Conservation (phyloP, 2,113 vertebrate genomes). For the Tupaia tana region DNA sequence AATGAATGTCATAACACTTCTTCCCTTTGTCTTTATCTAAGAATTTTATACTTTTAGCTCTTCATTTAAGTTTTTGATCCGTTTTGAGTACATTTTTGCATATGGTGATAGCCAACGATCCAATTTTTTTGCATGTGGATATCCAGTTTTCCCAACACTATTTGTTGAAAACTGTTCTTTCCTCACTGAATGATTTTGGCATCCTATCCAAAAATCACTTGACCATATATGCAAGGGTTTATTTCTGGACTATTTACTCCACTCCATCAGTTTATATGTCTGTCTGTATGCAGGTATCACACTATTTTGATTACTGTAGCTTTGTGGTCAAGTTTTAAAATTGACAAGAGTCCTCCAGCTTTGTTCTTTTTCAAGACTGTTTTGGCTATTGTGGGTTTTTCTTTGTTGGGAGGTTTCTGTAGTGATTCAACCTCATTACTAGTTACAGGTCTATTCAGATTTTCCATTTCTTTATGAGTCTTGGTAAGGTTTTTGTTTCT, state of each 20-base stretch:
- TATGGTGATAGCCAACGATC: background rate
- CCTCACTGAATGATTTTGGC: background rate
- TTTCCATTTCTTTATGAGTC: background rate
- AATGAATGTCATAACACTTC: background rate
- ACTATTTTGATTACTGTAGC: background rate
- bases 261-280: background rate
- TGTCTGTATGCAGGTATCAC: background rate
- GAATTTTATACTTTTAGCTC: background rate
- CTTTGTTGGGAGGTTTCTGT: background rate
- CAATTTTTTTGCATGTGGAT: background rate
- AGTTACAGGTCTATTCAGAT: background rate
- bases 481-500: background rate
- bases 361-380: background rate
- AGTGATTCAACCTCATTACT: background rate
- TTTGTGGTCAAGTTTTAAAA: conserved; percentile 11
- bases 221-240: background rate
- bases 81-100: background rate
- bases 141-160: background rate
- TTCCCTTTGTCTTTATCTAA: background rate
- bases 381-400: background rate
- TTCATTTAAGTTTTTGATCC: background rate
- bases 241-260: background rate
- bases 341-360: background rate
- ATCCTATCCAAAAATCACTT: background rate
- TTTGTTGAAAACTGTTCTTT: background rate